Evolutionary conservation across 2,113 vertebrate genomes (phyloP), one percentile per base, ranked within the genome.

Genomic region (Casuarius casuarius): DNA sequence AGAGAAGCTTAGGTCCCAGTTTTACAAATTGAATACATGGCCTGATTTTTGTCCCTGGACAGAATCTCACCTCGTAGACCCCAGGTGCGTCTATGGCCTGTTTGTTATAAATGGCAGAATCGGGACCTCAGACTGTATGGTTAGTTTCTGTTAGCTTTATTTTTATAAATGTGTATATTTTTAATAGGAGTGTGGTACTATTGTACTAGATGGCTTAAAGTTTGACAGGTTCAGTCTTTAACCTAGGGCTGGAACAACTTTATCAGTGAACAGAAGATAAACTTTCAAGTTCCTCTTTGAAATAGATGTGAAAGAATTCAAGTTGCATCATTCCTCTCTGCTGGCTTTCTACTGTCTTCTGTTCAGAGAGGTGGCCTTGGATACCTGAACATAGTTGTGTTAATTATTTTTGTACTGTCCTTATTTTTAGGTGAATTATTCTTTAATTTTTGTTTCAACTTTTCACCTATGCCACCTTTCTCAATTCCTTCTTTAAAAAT

Each of bases 321-420:
- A 86, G 71, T 8, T 84, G 73, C 42, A 18, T 88, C 59, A 92
- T 88, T 70, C 44, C 92, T 97, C 23, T 71, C 67, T 63, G 48
- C 81, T 92, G 5, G 46, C 42, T 72, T 51, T 92, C 78, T 96
- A 79, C 81, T 90, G 80, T 68, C 84, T 94, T 59, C 71, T 71
- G 16, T 76, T 97, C 54, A 91, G 96, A 90, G 92, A 95, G 92
- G 56, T 85, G 38, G 78, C 80, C 16, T 78, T 94, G 75, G 96
- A 80, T 96, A 93, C 91, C 96, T 91, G 26, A 80, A 74, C 96
- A 91, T 76, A 96, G 83, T 97, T 96, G 91, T 93, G 81, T 94
- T 93, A 89, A 92, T 90, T 95, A 89, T 97, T 93, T 94, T 96
- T 96, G 49, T 95, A 87, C 49, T 95, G 65, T 95, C 79, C 14